Conservation (phyloP, 2,113 vertebrate genomes). For the Isurus oxyrinchus region DNA sequence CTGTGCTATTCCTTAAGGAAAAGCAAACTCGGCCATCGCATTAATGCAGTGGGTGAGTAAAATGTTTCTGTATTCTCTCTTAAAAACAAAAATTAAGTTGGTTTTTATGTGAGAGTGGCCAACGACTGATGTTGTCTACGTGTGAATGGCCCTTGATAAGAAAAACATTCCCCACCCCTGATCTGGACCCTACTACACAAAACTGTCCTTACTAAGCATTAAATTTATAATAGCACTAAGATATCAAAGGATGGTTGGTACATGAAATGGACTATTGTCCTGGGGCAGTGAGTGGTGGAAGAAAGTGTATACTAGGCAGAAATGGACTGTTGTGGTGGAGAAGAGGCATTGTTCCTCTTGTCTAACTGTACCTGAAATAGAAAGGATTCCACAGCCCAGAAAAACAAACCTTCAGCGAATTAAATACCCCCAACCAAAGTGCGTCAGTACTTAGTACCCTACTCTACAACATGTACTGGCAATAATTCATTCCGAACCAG, state of each 20-base stretch:
- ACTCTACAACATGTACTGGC: background rate
- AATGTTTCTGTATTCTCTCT: no score
- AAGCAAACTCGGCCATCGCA: no score
- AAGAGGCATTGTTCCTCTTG: background rate
- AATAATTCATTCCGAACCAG: background rate
- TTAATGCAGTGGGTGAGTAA: no score
- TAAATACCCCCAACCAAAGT: background rate
- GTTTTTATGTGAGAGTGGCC: no score
- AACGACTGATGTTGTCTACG: no score
- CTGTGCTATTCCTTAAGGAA: no score
- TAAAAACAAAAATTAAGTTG: no score
- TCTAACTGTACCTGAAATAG: background rate
- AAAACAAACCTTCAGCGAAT: background rate
- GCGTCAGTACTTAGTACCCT: background rate
- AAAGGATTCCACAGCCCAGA: background rate
- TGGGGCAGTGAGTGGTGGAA: background rate
- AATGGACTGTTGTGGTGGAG: background rate
- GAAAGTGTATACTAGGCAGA: background rate
- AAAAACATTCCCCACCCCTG: no score
- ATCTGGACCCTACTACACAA: background rate
- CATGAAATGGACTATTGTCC: background rate
- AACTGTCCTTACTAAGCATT: background rate
- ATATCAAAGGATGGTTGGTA: background rate
- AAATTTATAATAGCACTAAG: background rate
- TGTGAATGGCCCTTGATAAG: no score